Evolutionary conservation across 2,888 invertebrate genomes (phyloP), one percentile per base, ranked within the genome.

Genomic region (Luperina nickerlii): DNA sequence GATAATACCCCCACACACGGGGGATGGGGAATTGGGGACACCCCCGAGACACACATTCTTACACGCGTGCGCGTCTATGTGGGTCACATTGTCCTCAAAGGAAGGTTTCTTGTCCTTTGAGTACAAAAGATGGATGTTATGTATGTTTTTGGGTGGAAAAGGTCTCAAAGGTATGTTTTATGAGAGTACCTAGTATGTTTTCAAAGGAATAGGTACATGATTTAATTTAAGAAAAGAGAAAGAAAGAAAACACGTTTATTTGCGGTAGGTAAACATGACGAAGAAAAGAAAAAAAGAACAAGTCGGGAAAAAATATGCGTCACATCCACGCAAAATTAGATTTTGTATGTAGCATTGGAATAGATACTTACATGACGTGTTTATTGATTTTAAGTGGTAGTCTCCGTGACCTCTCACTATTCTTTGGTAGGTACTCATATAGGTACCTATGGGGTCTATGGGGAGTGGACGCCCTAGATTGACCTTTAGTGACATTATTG

Each of bases 1-100:
- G 92, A 94, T 94, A 93, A 93, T 93, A 91, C 93, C 92, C 92
- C 93, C 93, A 87, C 91, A 83, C 45, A n/a, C 20, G 79, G 86
- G 88, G 90, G 84, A 86, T 92, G 90, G 84, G 83, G 77, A 83
- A 87, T 82, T 88, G 92, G 90, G 84, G 86, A n/a, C 78, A 86
- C 92, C 92, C 94, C 93, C 93, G 86, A 94, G 93, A 94, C 94
- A 94, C 90, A 95, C 92, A 95, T 95, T 95, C 95, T 93, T 94
- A 92, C 93, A 96, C 95, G 95, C 96, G 92, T 95, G 95, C 95
- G 95, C 95, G 91, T 86, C 69, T 88, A 96, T 95, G 87, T 96
- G 92, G 96, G 96, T 96, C 96, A 96, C 89, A 95, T 95, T 96
- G 94, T 95, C 92, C 92, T 92, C 86, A 89, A 92, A 92, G 91